A percentile compares a stretch with the other conserved stretches of the same genome.
Evolutionary conservation across 2,888 invertebrate genomes (phyloP).

Genomic region (Hemaris fuciformis): DNA sequence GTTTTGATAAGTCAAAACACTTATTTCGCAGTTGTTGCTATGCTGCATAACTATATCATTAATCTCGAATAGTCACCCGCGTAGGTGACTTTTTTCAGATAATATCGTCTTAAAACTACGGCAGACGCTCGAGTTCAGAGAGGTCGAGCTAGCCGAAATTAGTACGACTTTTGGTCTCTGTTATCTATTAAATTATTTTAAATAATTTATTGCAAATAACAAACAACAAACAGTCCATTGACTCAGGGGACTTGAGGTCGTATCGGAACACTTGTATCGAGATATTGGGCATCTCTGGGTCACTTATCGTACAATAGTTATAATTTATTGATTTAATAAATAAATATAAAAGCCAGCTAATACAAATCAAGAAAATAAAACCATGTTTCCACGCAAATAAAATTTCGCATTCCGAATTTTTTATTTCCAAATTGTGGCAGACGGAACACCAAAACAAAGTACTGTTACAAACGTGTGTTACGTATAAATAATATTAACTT

Average conservation of each 20-base stretch:
- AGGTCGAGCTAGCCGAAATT: not conserved
- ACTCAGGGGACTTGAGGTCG: not conserved
- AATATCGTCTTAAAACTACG: not conserved
- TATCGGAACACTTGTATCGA: not conserved
- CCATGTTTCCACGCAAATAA: not conserved
- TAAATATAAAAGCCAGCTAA: not conserved
- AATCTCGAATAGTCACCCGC: not conserved
- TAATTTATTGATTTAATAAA: too few relatives aligned
- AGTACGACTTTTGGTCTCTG: not conserved
- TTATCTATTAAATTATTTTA: not conserved
- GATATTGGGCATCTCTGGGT: not conserved
- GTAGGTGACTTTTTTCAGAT: not conserved
- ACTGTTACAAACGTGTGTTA: not conserved
- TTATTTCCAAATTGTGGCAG: not conserved
- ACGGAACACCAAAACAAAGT: not conserved
- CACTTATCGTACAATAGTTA: not conserved
- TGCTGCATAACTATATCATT: not conserved
- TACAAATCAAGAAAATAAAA: not conserved
- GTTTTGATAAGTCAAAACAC: too few relatives aligned
- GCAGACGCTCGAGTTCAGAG: not conserved
- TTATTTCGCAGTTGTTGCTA: not conserved
- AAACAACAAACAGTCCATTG: conserved; percentile 7
- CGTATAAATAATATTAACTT: not conserved
- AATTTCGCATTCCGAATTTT: not conserved
- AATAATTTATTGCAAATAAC: not conserved